A percentile compares a stretch with the other conserved stretches of the same genome.
These are phyloP conservation scores for Lithophane ornitopus DNA, from an alignment of 2,888 invertebrate species.

Conservation along the genomic window DNA sequence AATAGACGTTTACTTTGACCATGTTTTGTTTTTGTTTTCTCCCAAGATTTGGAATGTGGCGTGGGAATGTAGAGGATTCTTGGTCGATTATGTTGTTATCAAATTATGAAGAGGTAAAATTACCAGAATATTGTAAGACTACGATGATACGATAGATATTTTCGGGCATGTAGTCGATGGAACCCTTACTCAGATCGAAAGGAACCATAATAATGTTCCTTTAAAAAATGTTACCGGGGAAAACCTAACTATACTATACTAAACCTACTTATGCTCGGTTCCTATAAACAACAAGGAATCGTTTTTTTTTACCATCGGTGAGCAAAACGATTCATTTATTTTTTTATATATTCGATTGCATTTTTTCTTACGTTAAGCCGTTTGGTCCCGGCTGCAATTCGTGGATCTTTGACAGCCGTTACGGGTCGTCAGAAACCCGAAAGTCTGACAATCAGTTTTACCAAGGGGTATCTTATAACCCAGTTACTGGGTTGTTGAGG, in stretches of 20 bases:
- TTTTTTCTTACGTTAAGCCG: too few relatives aligned
- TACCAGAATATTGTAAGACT: background rate
- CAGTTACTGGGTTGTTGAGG: too few relatives aligned
- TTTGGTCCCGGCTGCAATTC: too few relatives aligned
- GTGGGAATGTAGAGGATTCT: constrained; percentile 29
- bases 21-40: constrained; percentile 51
- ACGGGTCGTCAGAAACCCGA: too few relatives aligned
- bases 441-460: too few relatives aligned
- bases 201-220: background rate
- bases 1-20: constrained; percentile 54
- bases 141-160: background rate
- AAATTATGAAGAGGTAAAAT: background rate
- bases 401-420: too few relatives aligned
- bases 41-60: constrained; percentile 32
- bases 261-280: background rate
- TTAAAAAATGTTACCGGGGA: background rate
- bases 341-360: too few relatives aligned
- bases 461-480: too few relatives aligned
- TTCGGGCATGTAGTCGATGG: background rate
- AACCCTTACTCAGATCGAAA: background rate
- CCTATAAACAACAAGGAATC: too few relatives aligned
- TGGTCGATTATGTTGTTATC: constrained; percentile 32
- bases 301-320: too few relatives aligned
- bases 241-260: too few relatives aligned
- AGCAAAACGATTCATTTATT: too few relatives aligned